phyloP scores from a whole-genome alignment of 2,888 invertebrate genomes.

The Hofmannophila pseudospretella region DNA sequence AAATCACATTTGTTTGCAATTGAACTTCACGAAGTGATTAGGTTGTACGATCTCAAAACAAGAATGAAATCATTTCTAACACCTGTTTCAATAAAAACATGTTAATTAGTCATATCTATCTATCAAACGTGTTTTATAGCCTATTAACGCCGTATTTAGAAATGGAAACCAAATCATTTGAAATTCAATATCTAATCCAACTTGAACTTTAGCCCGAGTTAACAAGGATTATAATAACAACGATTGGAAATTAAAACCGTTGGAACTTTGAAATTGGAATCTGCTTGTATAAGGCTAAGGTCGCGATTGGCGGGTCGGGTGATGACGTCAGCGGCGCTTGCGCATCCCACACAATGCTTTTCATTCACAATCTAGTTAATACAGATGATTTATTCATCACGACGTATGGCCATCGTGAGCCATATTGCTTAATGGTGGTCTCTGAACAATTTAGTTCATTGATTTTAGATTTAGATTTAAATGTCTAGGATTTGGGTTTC shows the following conservation, averaged over 20 bases:
- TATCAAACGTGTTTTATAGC: conserved; percentile 19
- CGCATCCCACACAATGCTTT: conserved; percentile 52
- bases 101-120: conserved; percentile 23
- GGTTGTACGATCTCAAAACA: no score
- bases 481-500: conserved; percentile 2
- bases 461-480: conserved; percentile 10
- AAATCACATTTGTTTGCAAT: no score
- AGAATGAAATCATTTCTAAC: background rate
- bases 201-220: background rate
- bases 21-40: no score
- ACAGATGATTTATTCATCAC: conserved; percentile 58
- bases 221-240: background rate
- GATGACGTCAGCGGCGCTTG: conserved; percentile 56
- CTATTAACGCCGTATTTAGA: conserved; percentile 25
- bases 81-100: conserved; percentile 18
- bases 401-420: conserved; percentile 41
- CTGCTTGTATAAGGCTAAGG: conserved; percentile 33
- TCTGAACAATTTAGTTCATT: conserved; percentile 18
- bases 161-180: conserved; percentile 22
- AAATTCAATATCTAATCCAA: conserved; percentile 5
- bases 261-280: conserved; percentile 30
- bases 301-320: conserved; percentile 27
- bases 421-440: conserved; percentile 35
- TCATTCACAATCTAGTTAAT: conserved; percentile 40
- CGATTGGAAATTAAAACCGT: background rate